Conservation (phyloP, 2,797 vertebrate species). For the Danio albolineatus region DNA sequence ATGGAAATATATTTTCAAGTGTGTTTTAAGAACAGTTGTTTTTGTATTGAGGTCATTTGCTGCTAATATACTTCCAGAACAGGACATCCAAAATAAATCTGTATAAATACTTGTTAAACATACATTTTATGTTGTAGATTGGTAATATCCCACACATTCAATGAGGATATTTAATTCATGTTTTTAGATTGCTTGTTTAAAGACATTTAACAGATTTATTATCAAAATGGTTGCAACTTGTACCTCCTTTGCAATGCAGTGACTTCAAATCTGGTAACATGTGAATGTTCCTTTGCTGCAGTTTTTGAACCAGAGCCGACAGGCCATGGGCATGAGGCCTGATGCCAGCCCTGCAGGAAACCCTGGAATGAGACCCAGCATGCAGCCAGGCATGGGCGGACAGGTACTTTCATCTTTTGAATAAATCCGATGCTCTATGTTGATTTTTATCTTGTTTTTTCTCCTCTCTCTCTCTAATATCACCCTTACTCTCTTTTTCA, state of each 20-base stretch:
- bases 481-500: conserved; percentile 57
- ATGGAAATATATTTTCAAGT: no score
- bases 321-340: conserved; percentile 90
- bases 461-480: not conserved
- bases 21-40: not conserved
- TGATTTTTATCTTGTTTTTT: not conserved
- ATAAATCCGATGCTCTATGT: not conserved
- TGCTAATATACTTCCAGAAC: not conserved
- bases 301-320: conserved; percentile 96
- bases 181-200: no score
- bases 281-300: conserved; percentile 63
- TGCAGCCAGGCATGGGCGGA: conserved; percentile 83
- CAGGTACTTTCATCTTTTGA: conserved; percentile 67
- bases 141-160: not conserved
- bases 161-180: not conserved
- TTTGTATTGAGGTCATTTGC: not conserved
- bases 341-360: conserved; percentile 81
- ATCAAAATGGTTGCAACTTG: not conserved
- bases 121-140: not conserved
- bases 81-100: not conserved
- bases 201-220: not conserved
- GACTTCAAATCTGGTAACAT: not conserved
- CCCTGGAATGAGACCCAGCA: conserved; percentile 85
- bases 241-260: not conserved
- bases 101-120: not conserved